Evolutionary conservation across 23 tunicate genomes (phyloP).

Genomic region (Trididemnum nubilum): DNA sequence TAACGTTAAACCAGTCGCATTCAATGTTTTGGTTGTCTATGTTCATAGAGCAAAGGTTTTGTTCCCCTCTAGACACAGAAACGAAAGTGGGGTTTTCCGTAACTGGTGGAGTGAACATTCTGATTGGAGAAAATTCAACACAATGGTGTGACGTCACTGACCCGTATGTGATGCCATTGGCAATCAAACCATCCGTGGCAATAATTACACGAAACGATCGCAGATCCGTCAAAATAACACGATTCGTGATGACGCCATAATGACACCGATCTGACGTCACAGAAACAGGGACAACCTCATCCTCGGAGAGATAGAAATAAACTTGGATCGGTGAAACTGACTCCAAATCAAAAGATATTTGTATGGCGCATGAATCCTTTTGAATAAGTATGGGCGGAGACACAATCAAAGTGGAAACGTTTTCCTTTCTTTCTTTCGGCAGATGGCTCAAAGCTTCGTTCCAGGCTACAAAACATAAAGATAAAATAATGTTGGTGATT

Average conservation of each 20-base stretch:
- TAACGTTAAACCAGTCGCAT: constrained; percentile 39
- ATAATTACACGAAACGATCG: neutral
- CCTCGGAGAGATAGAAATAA: neutral
- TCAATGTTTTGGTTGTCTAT: constrained; percentile 23
- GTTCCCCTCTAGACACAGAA: neutral
- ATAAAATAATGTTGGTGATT: too few relatives aligned
- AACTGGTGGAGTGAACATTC: neutral
- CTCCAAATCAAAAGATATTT: neutral
- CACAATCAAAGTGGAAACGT: too few relatives aligned
- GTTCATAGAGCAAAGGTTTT: constrained; percentile 31
- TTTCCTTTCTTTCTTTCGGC: too few relatives aligned
- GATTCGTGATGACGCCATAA: neutral
- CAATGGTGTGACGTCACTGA: constrained; percentile 45
- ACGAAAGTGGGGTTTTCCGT: constrained; percentile 3
- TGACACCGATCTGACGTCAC: neutral
- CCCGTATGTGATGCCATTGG: neutral
- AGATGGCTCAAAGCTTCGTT: too few relatives aligned
- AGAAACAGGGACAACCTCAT: neutral
- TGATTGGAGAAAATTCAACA: neutral
- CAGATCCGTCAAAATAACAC: neutral
- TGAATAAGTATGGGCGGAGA: neutral
- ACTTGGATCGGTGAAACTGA: neutral
- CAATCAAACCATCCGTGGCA: neutral
- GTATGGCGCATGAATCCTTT: neutral
- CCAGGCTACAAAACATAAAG: too few relatives aligned